A percentile compares a stretch with the other conserved stretches of the same genome.
Conservation (phyloP, 2,797 vertebrate species). For the Denticeps clupeoides region DNA sequence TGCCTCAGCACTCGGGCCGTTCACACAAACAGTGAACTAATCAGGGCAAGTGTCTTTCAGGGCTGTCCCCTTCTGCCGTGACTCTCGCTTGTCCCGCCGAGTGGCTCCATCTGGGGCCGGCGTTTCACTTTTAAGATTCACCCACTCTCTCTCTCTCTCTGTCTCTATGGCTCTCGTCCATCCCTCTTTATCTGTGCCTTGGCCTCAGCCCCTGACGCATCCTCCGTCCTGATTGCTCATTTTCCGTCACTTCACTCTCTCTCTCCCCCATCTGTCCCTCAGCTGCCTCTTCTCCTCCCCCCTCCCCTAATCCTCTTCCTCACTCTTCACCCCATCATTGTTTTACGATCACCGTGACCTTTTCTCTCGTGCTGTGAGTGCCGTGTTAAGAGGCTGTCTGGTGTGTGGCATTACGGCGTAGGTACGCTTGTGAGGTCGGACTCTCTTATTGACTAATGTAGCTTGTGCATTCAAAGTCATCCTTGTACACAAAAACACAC, state of each 20-base stretch:
- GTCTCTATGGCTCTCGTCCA: not conserved
- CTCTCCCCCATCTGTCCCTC: no score
- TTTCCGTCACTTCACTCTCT: not conserved
- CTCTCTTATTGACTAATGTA: no score
- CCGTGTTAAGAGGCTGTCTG: no score
- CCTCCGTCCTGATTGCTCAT: not conserved
- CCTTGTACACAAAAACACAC: no score
- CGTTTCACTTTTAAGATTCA: constrained; percentile 4
- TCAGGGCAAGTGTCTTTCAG: constrained; percentile 26
- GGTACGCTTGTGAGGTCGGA: no score
- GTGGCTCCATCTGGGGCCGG: constrained; percentile 24
- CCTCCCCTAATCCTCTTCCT: no score
- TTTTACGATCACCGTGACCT: constrained; percentile 30
- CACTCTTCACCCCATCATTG: constrained; percentile 21
- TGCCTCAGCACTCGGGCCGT: no score
- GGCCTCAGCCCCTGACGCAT: constrained; percentile 1
- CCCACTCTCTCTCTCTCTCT: not conserved
- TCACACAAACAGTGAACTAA: constrained; percentile 22
- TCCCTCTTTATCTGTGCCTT: not conserved
- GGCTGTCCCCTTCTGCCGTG: constrained; percentile 15
- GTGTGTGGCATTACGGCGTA: no score
- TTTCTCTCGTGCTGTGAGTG: constrained; percentile 24
- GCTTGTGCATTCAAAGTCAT: no score
- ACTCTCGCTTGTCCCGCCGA: constrained; percentile 14
- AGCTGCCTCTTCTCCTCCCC: constrained; percentile 10